Evolutionary conservation across 2,113 vertebrate genomes (phyloP).

Genomic region (Poeciliopsis turrubarensis): DNA sequence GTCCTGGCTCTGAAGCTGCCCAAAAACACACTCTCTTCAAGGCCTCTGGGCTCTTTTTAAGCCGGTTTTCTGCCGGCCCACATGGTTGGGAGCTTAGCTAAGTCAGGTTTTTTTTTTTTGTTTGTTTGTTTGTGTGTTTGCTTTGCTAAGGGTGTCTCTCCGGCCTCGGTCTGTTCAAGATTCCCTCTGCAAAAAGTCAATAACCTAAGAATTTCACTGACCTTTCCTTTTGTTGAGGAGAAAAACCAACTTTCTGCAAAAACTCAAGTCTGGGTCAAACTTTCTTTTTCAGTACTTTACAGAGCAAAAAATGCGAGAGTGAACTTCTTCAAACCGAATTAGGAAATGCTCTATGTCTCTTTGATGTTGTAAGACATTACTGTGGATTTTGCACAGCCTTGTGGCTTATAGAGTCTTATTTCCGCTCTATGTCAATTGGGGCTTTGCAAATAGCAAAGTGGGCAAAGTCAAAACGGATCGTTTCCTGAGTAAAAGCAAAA

Average conservation of each 20-base stretch:
- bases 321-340: background rate
- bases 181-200: conserved; percentile 18
- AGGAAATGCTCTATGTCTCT: background rate
- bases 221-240: background rate
- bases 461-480: too few species aligned
- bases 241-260: background rate
- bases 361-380: too few species aligned
- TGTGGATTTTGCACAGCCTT: too few species aligned
- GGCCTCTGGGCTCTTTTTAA: conserved; percentile 30
- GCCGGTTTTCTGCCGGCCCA: conserved; percentile 40
- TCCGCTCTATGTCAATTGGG: too few species aligned
- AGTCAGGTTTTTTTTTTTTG: conserved; percentile 8
- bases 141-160: conserved; percentile 1
- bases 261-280: background rate
- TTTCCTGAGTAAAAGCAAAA: too few species aligned
- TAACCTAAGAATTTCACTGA: background rate
- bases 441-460: too few species aligned
- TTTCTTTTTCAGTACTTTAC: background rate
- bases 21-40: conserved; percentile 36
- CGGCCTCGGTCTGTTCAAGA: background rate
- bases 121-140: too few species aligned
- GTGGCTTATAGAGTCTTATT: too few species aligned
- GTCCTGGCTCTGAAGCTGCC: conserved; percentile 26
- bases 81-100: conserved; percentile 15
- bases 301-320: background rate